Evolutionary conservation across 2,797 vertebrate genomes (phyloP).

Genomic region (Erethizon dorsatum): DNA sequence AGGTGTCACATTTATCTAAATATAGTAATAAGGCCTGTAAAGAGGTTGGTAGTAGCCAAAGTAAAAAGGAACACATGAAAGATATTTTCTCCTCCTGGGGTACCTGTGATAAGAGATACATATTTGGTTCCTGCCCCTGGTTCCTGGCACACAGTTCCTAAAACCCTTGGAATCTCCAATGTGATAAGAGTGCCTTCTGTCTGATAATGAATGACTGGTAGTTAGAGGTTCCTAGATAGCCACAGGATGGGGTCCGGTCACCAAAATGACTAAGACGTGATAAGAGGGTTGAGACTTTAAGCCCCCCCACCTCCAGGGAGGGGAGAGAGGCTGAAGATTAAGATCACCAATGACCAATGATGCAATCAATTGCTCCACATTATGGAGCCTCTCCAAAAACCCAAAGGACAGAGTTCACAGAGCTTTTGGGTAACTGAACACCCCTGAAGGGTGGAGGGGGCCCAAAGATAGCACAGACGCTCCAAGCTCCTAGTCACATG

Average conservation of each 20-base stretch:
- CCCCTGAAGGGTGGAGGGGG: not conserved
- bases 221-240: not conserved
- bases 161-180: not conserved
- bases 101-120: not conserved
- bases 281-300: not conserved
- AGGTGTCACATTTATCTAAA: conserved; percentile 50
- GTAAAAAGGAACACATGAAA: conserved; percentile 26
- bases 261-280: not conserved
- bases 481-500: not conserved
- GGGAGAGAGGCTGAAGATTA: not conserved
- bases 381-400: not conserved
- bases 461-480: not conserved
- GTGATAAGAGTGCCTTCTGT: too few species aligned
- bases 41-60: conserved; percentile 12
- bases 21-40: not conserved
- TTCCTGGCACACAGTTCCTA: not conserved
- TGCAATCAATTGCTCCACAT: not conserved
- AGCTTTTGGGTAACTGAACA: not conserved
- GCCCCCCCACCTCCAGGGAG: not conserved
- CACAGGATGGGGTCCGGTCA: not conserved
- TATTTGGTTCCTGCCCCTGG: not conserved
- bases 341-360: not conserved
- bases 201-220: not conserved
- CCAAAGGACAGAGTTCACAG: not conserved
- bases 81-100: not conserved